Conservation (phyloP, 2,888 invertebrate species). For the Candidula unifasciata region DNA sequence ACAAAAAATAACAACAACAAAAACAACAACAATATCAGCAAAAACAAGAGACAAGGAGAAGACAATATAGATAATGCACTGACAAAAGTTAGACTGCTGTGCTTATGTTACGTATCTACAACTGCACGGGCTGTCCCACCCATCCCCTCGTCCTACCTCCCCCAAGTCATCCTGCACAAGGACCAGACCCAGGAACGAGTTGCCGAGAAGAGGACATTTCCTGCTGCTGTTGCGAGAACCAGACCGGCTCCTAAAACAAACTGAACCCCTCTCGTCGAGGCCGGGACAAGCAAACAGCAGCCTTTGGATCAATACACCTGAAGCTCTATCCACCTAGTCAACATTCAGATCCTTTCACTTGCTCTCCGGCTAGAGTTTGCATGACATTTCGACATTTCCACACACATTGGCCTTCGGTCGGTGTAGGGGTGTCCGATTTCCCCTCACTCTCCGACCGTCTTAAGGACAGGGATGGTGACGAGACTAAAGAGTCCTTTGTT, state of each 20-base stretch:
- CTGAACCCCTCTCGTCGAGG: constrained; percentile 9
- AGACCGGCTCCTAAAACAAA: background rate
- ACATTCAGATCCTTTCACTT: background rate
- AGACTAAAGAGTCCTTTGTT: background rate
- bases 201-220: background rate
- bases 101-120: no score
- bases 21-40: background rate
- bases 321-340: background rate
- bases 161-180: background rate
- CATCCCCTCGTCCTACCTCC: no score
- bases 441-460: background rate
- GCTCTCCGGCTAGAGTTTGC: constrained; percentile 13
- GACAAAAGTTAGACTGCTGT: no score
- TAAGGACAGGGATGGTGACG: background rate
- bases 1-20: background rate
- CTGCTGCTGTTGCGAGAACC: background rate
- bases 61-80: no score
- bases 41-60: constrained; percentile 1
- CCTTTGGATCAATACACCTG: constrained; percentile 36
- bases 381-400: constrained; percentile 5
- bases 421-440: background rate
- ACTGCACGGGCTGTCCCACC: no score
- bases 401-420: background rate
- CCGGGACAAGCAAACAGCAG: constrained; percentile 32
- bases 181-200: background rate